Percentiles rank a stretch among this genome's conserved stretches.
Conservation (phyloP, 2,888 invertebrate species). For the Ypsolopha sequella region DNA sequence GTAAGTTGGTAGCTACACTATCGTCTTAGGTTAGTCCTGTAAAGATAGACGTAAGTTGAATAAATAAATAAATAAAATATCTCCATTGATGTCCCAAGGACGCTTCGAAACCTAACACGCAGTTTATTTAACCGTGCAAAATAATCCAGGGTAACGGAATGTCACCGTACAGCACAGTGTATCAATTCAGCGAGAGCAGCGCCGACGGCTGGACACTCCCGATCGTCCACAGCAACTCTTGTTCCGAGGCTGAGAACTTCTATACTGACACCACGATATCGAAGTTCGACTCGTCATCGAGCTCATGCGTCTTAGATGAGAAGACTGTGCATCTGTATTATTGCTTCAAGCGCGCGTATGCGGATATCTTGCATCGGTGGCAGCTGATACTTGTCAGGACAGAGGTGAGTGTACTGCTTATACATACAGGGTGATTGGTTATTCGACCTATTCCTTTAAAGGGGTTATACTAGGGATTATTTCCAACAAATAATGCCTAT, state of each 20-base stretch:
- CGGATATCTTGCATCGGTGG: constrained; percentile 90
- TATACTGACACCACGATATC: constrained; percentile 41
- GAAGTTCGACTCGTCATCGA: constrained; percentile 15
- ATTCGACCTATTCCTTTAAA: no score
- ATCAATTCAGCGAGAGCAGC: constrained; percentile 78
- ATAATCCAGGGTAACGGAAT: constrained; percentile 69
- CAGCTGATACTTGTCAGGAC: constrained; percentile 83
- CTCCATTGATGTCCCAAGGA: no score
- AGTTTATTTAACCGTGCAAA: no score
- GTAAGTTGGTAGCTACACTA: no score
- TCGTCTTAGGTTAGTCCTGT: no score
- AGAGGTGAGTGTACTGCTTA: constrained; percentile 58
- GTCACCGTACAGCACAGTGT: constrained; percentile 93
- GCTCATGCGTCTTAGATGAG: constrained; percentile 51
- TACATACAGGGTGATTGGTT: no score
- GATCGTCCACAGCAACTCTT: constrained; percentile 84
- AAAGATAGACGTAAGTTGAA: no score
- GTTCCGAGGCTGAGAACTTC: constrained; percentile 87
- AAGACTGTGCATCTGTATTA: constrained; percentile 76
- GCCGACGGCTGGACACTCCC: constrained; percentile 84
- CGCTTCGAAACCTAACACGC: no score
- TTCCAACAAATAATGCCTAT: no score
- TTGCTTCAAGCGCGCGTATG: constrained; percentile 88
- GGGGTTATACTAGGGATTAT: no score
- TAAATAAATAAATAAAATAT: no score